Conservation (phyloP, 1,140 invertebrate species). For the Brachystomella parvula region DNA sequence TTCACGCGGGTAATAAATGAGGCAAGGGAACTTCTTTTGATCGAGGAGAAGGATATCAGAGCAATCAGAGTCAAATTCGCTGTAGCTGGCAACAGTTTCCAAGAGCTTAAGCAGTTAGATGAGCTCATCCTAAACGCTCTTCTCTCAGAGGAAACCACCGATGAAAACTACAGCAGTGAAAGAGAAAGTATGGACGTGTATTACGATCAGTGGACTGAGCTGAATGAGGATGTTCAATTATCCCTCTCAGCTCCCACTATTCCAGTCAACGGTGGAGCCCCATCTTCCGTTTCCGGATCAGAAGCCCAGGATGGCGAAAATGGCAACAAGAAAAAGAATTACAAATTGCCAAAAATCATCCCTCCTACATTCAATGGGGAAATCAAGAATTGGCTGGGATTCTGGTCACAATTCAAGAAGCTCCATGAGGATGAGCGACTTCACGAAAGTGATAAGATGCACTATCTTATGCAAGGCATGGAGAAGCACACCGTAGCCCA, state of each 20-base stretch:
- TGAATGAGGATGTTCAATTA: background rate
- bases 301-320: no score
- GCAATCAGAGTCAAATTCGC: background rate
- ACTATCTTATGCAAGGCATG: constrained; percentile 32
- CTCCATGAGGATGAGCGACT: constrained; percentile 42
- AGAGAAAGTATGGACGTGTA: background rate
- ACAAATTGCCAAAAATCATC: constrained; percentile 40
- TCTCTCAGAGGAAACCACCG: background rate
- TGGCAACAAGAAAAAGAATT: background rate
- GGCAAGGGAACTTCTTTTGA: background rate
- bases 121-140: background rate
- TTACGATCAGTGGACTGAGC: background rate
- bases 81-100: background rate
- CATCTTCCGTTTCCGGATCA: no score
- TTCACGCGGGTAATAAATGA: constrained; percentile 1
- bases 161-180: constrained; percentile 2
- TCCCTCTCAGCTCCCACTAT: background rate
- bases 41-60: background rate
- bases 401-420: constrained; percentile 42
- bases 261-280: no score
- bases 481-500: background rate
- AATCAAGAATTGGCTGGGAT: constrained; percentile 41
- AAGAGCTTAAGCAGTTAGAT: background rate
- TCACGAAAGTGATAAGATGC: constrained; percentile 39
- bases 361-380: constrained; percentile 40